A percentile compares a stretch with the other conserved stretches of the same genome.
Evolutionary conservation across 1,140 invertebrate genomes (phyloP).

Genomic region (Pinna nobilis): DNA sequence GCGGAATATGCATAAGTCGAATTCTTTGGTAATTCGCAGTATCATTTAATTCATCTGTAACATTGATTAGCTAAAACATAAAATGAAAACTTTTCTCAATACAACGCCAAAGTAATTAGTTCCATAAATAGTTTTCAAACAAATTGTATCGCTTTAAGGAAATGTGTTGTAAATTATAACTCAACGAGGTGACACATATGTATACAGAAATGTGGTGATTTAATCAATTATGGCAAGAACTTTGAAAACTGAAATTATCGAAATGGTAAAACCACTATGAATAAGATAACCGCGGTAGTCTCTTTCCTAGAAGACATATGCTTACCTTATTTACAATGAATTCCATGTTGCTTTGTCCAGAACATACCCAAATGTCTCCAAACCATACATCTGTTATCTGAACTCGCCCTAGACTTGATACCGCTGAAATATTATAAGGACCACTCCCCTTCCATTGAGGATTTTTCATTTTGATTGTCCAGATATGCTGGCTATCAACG

Average conservation of each 20-base stretch:
- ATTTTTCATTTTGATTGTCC: conserved; percentile 36
- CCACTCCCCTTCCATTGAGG: conserved; percentile 27
- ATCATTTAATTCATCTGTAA: no score
- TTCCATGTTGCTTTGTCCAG: conserved; percentile 72
- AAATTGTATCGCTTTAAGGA: no score
- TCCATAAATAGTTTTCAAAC: no score
- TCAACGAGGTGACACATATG: no score
- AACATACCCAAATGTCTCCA: conserved; percentile 70
- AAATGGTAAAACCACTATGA: conserved; percentile 19
- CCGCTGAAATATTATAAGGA: conserved; percentile 32
- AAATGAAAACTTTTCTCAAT: not conserved
- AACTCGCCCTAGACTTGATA: conserved; percentile 41
- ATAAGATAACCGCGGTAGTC: conserved; percentile 12
- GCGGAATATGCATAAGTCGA: no score
- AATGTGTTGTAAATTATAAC: no score
- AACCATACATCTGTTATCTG: conserved; percentile 62
- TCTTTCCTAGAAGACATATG: conserved; percentile 14
- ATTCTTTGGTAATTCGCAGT: no score
- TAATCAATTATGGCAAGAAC: no score
- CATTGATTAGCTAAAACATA: conserved; percentile 19
- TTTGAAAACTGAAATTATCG: no score
- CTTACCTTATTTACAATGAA: conserved; percentile 51
- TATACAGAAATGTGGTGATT: no score
- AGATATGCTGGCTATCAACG: conserved; percentile 23
- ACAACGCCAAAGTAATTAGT: not conserved